Percentiles rank a stretch among this genome's conserved stretches.
Evolutionary conservation across 2,888 invertebrate genomes (phyloP).

Genomic region (Cantharis rufa): DNA sequence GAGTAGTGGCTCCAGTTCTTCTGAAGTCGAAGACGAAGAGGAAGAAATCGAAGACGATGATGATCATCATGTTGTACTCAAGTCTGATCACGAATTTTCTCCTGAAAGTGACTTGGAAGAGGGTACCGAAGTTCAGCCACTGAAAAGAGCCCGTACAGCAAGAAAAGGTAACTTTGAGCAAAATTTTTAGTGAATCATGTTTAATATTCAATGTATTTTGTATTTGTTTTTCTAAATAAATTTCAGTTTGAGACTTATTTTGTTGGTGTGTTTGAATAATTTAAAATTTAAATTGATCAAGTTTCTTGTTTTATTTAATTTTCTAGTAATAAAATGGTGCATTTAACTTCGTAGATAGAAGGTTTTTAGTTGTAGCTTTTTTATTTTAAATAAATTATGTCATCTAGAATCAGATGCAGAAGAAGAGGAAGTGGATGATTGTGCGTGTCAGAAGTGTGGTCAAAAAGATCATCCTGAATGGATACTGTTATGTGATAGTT

Average conservation of each 20-base stretch:
- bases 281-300: neutral
- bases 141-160: constrained; percentile 82
- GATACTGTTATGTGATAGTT: constrained; percentile 94
- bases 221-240: neutral
- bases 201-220: neutral
- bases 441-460: constrained; percentile 87
- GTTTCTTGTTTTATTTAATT: neutral
- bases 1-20: constrained; percentile 60
- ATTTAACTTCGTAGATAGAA: neutral
- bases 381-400: constrained; percentile 6
- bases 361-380: neutral
- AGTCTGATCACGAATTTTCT: constrained; percentile 91
- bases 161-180: constrained; percentile 65
- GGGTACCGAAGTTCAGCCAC: constrained; percentile 72
- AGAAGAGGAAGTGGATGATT: constrained; percentile 61
- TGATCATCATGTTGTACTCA: constrained; percentile 59
- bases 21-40: constrained; percentile 53
- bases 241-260: neutral
- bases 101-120: constrained; percentile 85
- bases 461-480: constrained; percentile 95
- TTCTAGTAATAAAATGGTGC: neutral
- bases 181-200: neutral
- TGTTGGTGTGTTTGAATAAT: neutral
- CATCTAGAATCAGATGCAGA: constrained; percentile 46
- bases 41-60: constrained; percentile 57